Evolutionary conservation across 2,113 vertebrate species (phyloP), one percentile per base, ranked within the genome.

Genomic region (Ammodytes marinus): DNA sequence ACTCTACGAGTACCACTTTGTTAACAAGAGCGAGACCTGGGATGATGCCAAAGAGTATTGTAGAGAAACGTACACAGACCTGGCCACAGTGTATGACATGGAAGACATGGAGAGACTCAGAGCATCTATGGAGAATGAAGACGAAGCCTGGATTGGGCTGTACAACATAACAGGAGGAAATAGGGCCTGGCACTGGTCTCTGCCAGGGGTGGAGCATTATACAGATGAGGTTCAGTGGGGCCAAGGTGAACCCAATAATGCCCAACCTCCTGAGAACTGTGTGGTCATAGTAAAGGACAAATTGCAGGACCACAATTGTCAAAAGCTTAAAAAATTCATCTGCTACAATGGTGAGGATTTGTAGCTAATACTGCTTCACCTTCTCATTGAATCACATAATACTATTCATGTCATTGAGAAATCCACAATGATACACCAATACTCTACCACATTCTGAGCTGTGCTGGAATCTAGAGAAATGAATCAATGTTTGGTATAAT

Each of bases 191-290:
- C 8, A 65, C 40, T 91, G 89, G 85, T 82, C 85, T 82, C 77
- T 52, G 15, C 68, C 77, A 4, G 64, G 53, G 1, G 27, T 64
- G 59, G 0, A 69, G 66, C 27, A 27, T 27, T 27, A 27, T 27
- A 2, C 27, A 27, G 27, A 27, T 27, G 27, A 27, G 27, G 27
- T 27, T 27, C 27, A 27, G 27, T 84, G 83, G 85, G 0, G 0
- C 0, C 0, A 0, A 0, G 0, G 0, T 0, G 55, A 80, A 15
- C 72, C 0, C 0, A 39, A 0, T 54, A 15, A 53, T 12, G 0
- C 0, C 0, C 0, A 0, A 0, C 0, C 0, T 0, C 0, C 0
- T 35, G 39, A 77, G 0, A 74, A 86, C 59, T 88, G 80, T 70
- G 69, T 42, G 8, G 0, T 0, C 4, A 11, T 64, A 1, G 0